Evolutionary conservation across 2,113 vertebrate species (phyloP), one percentile per base, ranked within the genome.

Genomic region (Chunga burmeisteri): DNA sequence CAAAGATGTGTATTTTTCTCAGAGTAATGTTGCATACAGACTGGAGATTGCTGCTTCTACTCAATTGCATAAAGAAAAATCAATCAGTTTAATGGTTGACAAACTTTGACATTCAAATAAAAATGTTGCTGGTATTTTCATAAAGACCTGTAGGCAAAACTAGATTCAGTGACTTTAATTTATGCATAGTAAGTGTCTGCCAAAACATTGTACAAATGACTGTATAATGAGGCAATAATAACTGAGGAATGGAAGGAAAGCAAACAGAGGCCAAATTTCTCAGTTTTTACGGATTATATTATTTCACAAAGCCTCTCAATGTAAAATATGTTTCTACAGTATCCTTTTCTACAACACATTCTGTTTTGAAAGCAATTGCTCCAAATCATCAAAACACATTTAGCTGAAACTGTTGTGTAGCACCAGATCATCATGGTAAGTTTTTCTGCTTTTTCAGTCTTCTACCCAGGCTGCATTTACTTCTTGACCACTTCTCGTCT

Each of bases 81-180:
- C 97, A 96, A 96, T 98, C 97, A 94, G 96, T 97, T 98, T 98
- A 98, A 98, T 98, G 98, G 97, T 97, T 98, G 97, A 98, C 95
- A 98, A 98, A 98, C 91, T 95, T 97, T 98, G 98, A 98, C 97
- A 98, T 98, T 98, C 97, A 97, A 97, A 97, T 98, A 96, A 98
- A 98, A 98, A 97, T 94, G 95, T 97, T 98, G 81, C 95, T 97
- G 93, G 81, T 98, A 96, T 98, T 98, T 98, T 97, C 96, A 96
- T 97, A 96, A 97, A 97, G 92, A 98, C 96, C 96, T 98, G 96
- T 97, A 98, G 96, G 97, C 98, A 98, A 98, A 98, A 97, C 26
- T 72, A 96, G 71, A 95, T 96, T 97, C 96, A 65, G 93, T 96
- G 95, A 96, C 90, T 97, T 98, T 98, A 97, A 98, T 98, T 97